Conservation (phyloP, 2,797 vertebrate species). For the Protosalanx chinensis region DNA sequence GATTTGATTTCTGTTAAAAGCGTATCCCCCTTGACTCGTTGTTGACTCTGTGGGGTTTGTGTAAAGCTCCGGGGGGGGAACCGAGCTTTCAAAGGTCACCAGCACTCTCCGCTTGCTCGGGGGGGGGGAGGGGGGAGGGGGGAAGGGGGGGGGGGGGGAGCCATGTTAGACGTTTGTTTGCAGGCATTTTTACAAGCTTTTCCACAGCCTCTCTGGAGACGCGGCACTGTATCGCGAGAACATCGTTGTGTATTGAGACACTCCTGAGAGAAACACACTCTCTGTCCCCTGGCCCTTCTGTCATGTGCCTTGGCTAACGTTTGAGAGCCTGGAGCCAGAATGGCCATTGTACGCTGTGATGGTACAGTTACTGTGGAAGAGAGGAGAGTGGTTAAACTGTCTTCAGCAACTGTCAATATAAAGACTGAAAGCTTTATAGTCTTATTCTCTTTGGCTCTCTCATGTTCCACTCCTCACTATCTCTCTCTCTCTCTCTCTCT, state of each 20-base stretch:
- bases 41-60: conserved; percentile 37
- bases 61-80: conserved; percentile 50
- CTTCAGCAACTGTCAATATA: conserved; percentile 19
- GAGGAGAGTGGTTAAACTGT: background rate
- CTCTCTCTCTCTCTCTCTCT: conserved; percentile 10
- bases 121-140: conserved; percentile 55
- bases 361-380: conserved; percentile 5
- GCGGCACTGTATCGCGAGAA: conserved; percentile 44
- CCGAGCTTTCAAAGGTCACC: conserved; percentile 69
- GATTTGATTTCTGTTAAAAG: conserved; percentile 64
- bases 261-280: conserved; percentile 28
- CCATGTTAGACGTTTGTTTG: conserved; percentile 64
- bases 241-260: conserved; percentile 32
- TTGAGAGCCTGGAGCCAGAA: conserved; percentile 23
- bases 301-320: background rate
- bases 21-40: conserved; percentile 62
- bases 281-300: conserved; percentile 30
- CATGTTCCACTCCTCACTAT: background rate
- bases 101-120: conserved; percentile 60
- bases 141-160: conserved; percentile 46
- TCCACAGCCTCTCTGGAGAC: conserved; percentile 58
- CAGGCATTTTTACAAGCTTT: conserved; percentile 54
- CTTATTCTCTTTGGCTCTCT: background rate
- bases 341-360: conserved; percentile 6
- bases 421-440: conserved; percentile 18